A percentile compares a stretch with the other conserved stretches of the same genome.
Evolutionary conservation across 2,888 invertebrate species (phyloP).

Genomic region (Xylota segnis): DNA sequence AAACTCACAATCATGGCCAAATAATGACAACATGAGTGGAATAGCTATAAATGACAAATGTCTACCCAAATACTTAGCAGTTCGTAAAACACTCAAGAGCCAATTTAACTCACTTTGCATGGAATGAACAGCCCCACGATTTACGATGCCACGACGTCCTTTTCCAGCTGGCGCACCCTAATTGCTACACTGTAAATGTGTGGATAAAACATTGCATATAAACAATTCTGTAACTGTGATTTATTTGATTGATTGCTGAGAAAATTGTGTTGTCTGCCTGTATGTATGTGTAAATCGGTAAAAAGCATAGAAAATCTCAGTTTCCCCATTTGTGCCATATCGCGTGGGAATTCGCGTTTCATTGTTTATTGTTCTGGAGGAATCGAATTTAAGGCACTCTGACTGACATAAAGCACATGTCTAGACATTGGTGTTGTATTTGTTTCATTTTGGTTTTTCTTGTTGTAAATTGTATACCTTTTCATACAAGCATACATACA

Average conservation of each 20-base stretch:
- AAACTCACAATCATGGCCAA: not conserved
- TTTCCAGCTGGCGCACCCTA: conserved; percentile 36
- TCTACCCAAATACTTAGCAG: conserved; percentile 16
- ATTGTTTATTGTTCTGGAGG: conserved; percentile 35
- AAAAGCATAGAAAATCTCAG: conserved; percentile 4
- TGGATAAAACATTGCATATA: conserved; percentile 31
- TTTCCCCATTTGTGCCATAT: conserved; percentile 7
- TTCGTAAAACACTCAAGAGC: conserved; percentile 37
- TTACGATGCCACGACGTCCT: conserved; percentile 26
- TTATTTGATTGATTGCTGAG: conserved; percentile 57
- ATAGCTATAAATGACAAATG: conserved; percentile 26
- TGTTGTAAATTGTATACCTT: not conserved
- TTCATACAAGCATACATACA: not conserved
- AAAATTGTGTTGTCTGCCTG: not conserved
- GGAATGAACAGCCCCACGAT: conserved; percentile 8
- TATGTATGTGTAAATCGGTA: not conserved
- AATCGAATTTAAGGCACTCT: conserved; percentile 36
- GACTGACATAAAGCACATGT: conserved; percentile 36
- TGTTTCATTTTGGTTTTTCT: conserved; percentile 5
- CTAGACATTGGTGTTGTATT: conserved; percentile 55
- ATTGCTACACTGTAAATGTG: conserved; percentile 51
- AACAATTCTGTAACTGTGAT: conserved; percentile 29
- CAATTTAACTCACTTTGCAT: conserved; percentile 30
- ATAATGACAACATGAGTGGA: conserved; percentile 22
- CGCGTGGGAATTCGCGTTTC: conserved; percentile 32